Evolutionary conservation across 2,113 vertebrate genomes (phyloP).

Genomic region (Amphiprion percula): DNA sequence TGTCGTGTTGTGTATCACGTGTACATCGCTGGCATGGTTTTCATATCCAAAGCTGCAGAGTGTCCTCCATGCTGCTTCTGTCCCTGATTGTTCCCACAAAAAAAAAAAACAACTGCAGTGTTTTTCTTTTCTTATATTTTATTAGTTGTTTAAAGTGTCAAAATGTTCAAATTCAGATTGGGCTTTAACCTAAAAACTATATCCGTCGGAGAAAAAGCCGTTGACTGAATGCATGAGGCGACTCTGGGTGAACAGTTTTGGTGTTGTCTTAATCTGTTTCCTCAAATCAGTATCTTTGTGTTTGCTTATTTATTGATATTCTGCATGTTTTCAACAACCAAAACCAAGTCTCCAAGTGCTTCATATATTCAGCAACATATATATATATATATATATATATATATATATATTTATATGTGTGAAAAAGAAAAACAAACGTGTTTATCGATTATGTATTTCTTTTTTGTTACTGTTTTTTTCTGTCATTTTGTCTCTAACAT

Average conservation of each 20-base stretch:
- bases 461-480: conserved; percentile 64
- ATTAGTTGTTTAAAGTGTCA: background rate
- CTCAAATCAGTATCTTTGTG: background rate
- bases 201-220: conserved; percentile 66
- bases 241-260: conserved; percentile 48
- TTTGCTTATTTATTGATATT: background rate
- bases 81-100: background rate
- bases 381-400: conserved; percentile 20
- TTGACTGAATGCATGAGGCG: conserved; percentile 68
- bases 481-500: conserved; percentile 90
- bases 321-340: conserved; percentile 15
- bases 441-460: conserved; percentile 51
- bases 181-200: background rate
- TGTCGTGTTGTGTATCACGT: conserved; percentile 22
- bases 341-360: conserved; percentile 40
- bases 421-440: conserved; percentile 25
- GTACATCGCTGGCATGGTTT: conserved; percentile 23
- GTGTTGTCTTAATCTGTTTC: background rate
- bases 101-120: background rate
- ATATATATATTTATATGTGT: conserved; percentile 51
- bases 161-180: conserved; percentile 15
- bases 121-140: background rate
- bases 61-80: conserved; percentile 64
- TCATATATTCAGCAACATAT: conserved; percentile 58
- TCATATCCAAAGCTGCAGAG: conserved; percentile 51